Conservation (phyloP, 2,113 vertebrate species). For the Stegostoma tigrinum region DNA sequence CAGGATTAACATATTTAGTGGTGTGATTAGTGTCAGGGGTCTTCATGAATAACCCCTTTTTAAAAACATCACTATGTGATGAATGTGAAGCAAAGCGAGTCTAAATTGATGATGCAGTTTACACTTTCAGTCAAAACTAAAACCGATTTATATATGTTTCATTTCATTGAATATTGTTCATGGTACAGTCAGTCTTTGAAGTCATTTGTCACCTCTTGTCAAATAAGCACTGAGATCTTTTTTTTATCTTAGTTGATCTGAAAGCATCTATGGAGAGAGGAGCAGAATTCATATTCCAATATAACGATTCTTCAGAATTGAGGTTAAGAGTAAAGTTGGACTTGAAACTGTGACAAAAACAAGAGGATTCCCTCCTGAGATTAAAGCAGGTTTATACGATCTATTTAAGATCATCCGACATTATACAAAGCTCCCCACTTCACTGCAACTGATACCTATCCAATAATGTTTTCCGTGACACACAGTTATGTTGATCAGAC, state of each 20-base stretch:
- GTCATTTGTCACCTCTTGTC: not conserved
- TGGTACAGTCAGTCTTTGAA: not conserved
- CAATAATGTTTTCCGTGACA: not conserved
- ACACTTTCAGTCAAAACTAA: not conserved
- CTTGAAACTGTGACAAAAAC: not conserved
- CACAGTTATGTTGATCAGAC: not conserved
- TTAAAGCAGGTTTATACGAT: not conserved
- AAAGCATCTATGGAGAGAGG: too few species aligned
- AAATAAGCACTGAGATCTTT: not conserved
- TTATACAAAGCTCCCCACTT: not conserved
- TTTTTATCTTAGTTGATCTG: too few species aligned
- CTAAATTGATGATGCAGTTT: not conserved
- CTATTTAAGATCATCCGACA: not conserved
- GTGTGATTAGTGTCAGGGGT: not conserved
- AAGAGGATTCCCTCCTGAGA: not conserved
- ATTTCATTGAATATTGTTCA: not conserved
- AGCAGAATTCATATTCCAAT: too few species aligned
- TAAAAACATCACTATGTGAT: not conserved
- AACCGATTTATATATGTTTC: not conserved
- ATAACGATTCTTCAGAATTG: too few species aligned
- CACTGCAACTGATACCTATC: not conserved
- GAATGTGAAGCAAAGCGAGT: not conserved
- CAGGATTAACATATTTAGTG: not conserved
- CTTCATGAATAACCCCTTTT: not conserved
- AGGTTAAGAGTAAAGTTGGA: too few species aligned